These are phyloP conservation scores for Oceanites oceanicus DNA, from an alignment of 2,113 vertebrate genomes.

Conservation along the genomic window DNA sequence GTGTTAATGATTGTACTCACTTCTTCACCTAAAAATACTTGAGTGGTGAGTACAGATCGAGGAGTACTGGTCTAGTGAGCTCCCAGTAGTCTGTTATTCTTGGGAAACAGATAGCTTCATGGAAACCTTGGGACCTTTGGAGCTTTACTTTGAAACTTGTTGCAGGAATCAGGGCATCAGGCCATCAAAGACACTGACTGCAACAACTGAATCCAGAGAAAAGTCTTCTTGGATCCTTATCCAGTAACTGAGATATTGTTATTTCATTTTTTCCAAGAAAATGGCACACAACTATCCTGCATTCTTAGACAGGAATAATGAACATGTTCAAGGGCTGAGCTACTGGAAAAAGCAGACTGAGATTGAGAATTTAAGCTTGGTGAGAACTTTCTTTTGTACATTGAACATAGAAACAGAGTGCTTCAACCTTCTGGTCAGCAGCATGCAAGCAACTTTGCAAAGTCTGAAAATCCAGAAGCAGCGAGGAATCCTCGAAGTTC, in stretches of 20 bases:
- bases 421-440: background rate
- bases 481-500: background rate
- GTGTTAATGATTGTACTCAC: background rate
- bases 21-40: background rate
- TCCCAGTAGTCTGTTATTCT: background rate
- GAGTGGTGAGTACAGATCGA: background rate
- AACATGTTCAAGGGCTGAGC: background rate
- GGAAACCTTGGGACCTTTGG: background rate
- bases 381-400: background rate
- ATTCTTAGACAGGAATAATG: background rate
- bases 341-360: background rate
- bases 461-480: background rate
- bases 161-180: background rate
- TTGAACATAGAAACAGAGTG: background rate
- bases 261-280: background rate
- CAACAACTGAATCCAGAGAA: background rate
- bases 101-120: background rate
- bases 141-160: background rate
- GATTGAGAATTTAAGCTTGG: background rate
- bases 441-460: background rate
- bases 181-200: background rate
- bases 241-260: background rate
- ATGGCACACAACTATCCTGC: background rate
- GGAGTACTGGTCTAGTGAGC: background rate
- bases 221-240: background rate